Conservation (phyloP, 2,113 vertebrate genomes). For the Entomyzon cyanotis region DNA sequence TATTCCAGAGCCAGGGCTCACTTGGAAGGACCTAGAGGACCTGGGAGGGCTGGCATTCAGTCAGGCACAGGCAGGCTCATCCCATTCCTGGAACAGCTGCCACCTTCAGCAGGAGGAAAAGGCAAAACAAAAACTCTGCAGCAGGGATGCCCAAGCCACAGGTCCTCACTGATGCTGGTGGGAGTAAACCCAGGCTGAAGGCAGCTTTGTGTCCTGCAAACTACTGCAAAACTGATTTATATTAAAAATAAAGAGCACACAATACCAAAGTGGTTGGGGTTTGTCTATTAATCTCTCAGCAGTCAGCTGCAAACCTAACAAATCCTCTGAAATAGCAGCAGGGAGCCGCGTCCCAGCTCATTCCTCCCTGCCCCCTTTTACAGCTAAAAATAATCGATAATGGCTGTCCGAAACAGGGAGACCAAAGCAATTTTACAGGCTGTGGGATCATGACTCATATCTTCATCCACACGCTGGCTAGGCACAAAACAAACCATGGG, state of each 20-base stretch:
- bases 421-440: not conserved
- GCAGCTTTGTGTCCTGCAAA: conserved; percentile 41
- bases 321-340: conserved; percentile 14
- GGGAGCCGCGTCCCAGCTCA: not conserved
- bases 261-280: not conserved
- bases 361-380: conserved; percentile 6
- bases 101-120: not conserved
- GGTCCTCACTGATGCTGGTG: not conserved
- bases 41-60: not conserved
- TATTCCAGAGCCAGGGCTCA: not conserved
- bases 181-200: not conserved
- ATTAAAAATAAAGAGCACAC: conserved; percentile 42
- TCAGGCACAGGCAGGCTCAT: rapidly evolving
- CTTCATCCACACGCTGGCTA: not conserved
- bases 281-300: conserved; percentile 51
- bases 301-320: conserved; percentile 44
- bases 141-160: not conserved
- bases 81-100: not conserved
- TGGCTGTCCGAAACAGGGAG: not conserved
- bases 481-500: not conserved
- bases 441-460: not conserved
- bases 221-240: conserved; percentile 27
- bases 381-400: not conserved
- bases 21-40: not conserved
- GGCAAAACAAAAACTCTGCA: rapidly evolving